Evolutionary conservation across 2,797 vertebrate genomes (phyloP).

Genomic region (Amphiprion clarkii): DNA sequence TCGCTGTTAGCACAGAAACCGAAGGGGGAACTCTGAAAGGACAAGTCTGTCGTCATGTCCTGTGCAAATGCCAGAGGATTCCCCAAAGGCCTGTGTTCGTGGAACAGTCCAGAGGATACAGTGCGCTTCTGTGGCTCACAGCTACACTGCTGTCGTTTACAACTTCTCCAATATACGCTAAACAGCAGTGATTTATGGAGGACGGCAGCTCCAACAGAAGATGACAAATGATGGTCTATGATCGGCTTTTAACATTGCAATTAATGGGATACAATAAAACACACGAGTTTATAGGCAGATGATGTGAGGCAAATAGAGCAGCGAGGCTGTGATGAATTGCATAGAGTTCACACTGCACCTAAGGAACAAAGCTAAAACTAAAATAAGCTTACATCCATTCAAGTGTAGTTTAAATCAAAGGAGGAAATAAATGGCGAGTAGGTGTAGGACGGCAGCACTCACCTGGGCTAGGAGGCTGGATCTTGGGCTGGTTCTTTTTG

Average conservation of each 20-base stretch:
- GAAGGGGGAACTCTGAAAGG: slow-evolving; percentile 28
- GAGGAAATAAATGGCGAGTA: background rate
- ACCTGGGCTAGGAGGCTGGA: slow-evolving; percentile 99
- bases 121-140: slow-evolving; percentile 45
- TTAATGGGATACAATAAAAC: slow-evolving; percentile 72
- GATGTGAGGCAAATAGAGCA: slow-evolving; percentile 42
- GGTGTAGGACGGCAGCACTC: slow-evolving; percentile 52
- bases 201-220: slow-evolving; percentile 29
- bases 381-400: slow-evolving; percentile 30
- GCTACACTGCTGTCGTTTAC: slow-evolving; percentile 19
- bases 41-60: slow-evolving; percentile 47
- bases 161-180: slow-evolving; percentile 29
- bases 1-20: background rate
- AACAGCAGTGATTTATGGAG: slow-evolving; percentile 51
- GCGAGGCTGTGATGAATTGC: slow-evolving; percentile 48
- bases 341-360: slow-evolving; percentile 19
- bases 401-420: slow-evolving; percentile 9
- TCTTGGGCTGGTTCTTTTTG: slow-evolving; percentile 97
- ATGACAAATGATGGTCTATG: slow-evolving; percentile 54
- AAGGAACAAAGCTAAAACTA: slow-evolving; percentile 17
- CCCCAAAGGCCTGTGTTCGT: slow-evolving; percentile 32
- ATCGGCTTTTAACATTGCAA: slow-evolving; percentile 68
- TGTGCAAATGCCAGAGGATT: slow-evolving; percentile 71
- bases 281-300: slow-evolving; percentile 53
- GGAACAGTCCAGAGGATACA: slow-evolving; percentile 48